Evolutionary conservation across 2,797 vertebrate species (phyloP).

Genomic region (Aldrovandia affinis): DNA sequence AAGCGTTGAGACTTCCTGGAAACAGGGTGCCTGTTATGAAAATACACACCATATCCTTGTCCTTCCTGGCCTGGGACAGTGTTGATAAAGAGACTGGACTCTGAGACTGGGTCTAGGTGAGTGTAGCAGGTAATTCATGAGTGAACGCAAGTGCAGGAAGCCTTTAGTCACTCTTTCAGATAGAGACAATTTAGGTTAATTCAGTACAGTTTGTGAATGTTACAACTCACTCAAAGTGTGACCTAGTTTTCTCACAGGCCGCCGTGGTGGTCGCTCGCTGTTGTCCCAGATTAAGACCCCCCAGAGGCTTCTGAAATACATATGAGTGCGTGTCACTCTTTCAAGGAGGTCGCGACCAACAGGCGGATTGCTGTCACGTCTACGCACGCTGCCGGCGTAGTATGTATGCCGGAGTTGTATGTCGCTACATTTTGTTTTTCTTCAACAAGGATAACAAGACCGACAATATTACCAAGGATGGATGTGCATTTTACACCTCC

Average conservation of each 20-base stretch:
- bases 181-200: neutral
- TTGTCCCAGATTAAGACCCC: constrained; percentile 18
- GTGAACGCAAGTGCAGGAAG: neutral
- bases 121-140: neutral
- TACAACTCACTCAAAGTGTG: neutral
- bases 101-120: neutral
- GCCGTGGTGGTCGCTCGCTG: neutral
- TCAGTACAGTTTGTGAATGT: neutral
- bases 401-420: too few relatives aligned
- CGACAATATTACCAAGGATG: too few relatives aligned
- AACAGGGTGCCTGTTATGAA: too few relatives aligned
- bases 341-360: neutral
- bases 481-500: too few relatives aligned
- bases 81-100: neutral
- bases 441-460: too few relatives aligned
- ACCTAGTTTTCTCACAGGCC: constrained; percentile 6
- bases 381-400: neutral
- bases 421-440: too few relatives aligned
- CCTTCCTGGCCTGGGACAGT: neutral
- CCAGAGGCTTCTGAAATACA: neutral
- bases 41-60: neutral
- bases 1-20: too few relatives aligned
- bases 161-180: neutral
- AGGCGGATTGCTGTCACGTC: neutral
- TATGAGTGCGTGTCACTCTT: neutral